Conservation (phyloP, 2,888 invertebrate genomes). For the Atrina japonica region DNA sequence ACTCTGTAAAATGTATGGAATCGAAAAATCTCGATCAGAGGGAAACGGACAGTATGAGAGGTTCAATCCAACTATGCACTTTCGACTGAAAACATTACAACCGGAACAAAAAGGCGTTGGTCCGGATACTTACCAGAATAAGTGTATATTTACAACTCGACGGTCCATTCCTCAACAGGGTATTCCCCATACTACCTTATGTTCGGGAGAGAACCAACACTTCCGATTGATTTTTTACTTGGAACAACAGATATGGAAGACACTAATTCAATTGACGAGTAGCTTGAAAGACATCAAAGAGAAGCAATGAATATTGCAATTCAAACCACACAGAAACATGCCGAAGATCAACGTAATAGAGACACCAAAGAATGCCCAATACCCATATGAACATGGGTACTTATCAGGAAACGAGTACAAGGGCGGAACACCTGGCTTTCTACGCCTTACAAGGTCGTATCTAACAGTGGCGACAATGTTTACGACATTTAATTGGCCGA, state of each 20-base stretch:
- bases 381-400: slow-evolving; percentile 12
- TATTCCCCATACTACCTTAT: slow-evolving; percentile 43
- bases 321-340: neutral
- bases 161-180: slow-evolving; percentile 47
- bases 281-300: neutral
- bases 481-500: slow-evolving; percentile 35
- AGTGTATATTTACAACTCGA: slow-evolving; percentile 44
- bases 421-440: slow-evolving; percentile 35
- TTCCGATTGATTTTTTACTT: slow-evolving; percentile 29
- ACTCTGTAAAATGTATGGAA: slow-evolving; percentile 34
- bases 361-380: neutral
- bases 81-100: slow-evolving; percentile 47
- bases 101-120: slow-evolving; percentile 50
- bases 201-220: slow-evolving; percentile 45
- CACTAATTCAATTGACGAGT: neutral
- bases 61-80: slow-evolving; percentile 51
- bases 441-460: slow-evolving; percentile 38
- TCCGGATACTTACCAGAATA: slow-evolving; percentile 45
- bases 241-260: neutral
- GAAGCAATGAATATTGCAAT: too few relatives aligned
- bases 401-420: slow-evolving; percentile 10
- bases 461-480: slow-evolving; percentile 32
- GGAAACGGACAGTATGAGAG: slow-evolving; percentile 47
- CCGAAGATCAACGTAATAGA: slow-evolving; percentile 1
- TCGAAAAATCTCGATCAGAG: slow-evolving; percentile 30